These are phyloP conservation scores for Heterodera carotae DNA, from an alignment of 1,140 invertebrate genomes.

Conservation along the genomic window DNA sequence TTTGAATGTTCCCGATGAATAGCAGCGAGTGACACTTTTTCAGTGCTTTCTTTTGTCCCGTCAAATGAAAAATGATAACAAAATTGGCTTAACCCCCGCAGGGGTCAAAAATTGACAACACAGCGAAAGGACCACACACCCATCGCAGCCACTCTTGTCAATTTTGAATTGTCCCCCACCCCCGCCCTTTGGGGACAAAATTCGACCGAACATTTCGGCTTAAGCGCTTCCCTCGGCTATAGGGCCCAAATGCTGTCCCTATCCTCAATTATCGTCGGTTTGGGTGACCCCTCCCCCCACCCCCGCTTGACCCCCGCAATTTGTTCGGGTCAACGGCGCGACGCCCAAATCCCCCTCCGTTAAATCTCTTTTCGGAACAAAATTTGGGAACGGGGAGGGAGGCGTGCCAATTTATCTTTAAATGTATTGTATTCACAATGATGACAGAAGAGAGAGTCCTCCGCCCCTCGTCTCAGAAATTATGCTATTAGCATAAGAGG, in stretches of 20 bases:
- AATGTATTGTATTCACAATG: not conserved
- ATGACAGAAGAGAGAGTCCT: not conserved
- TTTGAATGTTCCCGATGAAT: too few relatives aligned
- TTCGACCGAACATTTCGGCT: not conserved
- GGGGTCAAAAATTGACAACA: not conserved
- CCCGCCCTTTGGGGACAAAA: too few relatives aligned
- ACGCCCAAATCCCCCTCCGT: not conserved
- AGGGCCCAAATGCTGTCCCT: not conserved
- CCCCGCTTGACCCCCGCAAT: not conserved
- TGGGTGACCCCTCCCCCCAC: too few relatives aligned
- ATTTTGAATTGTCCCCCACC: not conserved
- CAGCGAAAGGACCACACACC: too few relatives aligned
- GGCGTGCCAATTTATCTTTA: not conserved
- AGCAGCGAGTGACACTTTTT: not conserved
- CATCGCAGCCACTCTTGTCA: too few relatives aligned
- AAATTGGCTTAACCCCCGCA: not conserved
- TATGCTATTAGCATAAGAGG: not conserved
- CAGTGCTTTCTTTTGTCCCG: not conserved
- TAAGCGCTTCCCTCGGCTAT: not conserved
- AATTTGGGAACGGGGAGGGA: not conserved
- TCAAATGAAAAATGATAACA: not conserved
- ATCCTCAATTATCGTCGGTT: not conserved
- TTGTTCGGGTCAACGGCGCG: not conserved
- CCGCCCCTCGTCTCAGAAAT: too few relatives aligned
- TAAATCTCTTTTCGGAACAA: not conserved